phyloP scores from a whole-genome alignment of 2,797 vertebrate species.

The Acanthurus leucopareius region DNA sequence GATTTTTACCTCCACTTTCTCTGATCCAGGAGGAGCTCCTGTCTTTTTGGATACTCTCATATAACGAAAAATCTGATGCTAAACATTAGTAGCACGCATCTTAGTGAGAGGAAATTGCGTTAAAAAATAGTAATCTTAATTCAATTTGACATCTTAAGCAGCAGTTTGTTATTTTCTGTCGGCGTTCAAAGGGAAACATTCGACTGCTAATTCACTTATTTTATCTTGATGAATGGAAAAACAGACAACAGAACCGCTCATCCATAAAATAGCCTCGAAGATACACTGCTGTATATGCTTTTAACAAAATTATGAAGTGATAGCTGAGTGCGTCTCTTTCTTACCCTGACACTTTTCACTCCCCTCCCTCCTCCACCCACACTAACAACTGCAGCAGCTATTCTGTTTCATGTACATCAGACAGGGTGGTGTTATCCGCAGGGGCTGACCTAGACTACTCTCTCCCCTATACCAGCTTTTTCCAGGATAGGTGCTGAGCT shows the following conservation, averaged over 20 bases:
- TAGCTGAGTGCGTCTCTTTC: slow-evolving; percentile 48
- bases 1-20: slow-evolving; percentile 43
- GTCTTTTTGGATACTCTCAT: slow-evolving; percentile 30
- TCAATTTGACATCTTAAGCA: slow-evolving; percentile 9
- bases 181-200: background rate
- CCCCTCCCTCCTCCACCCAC: slow-evolving; percentile 46
- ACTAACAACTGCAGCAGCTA: slow-evolving; percentile 69
- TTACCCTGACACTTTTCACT: slow-evolving; percentile 52
- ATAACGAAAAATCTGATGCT: background rate
- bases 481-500: slow-evolving; percentile 57
- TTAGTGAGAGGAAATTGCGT: background rate
- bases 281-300: slow-evolving; percentile 38
- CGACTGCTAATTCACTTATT: slow-evolving; percentile 30
- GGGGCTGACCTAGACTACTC: slow-evolving; percentile 70
- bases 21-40: slow-evolving; percentile 53
- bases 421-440: slow-evolving; percentile 67
- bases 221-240: slow-evolving; percentile 33
- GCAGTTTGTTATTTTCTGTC: slow-evolving; percentile 7
- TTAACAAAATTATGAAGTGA: slow-evolving; percentile 63
- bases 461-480: slow-evolving; percentile 56
- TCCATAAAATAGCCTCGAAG: slow-evolving; percentile 23
- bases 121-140: slow-evolving; percentile 3
- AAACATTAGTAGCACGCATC: background rate
- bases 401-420: slow-evolving; percentile 78
- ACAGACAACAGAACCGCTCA: slow-evolving; percentile 19